Base-by-base conservation (phyloP, 2,888 invertebrate species). In the Cataglyphis cursor region DNA sequence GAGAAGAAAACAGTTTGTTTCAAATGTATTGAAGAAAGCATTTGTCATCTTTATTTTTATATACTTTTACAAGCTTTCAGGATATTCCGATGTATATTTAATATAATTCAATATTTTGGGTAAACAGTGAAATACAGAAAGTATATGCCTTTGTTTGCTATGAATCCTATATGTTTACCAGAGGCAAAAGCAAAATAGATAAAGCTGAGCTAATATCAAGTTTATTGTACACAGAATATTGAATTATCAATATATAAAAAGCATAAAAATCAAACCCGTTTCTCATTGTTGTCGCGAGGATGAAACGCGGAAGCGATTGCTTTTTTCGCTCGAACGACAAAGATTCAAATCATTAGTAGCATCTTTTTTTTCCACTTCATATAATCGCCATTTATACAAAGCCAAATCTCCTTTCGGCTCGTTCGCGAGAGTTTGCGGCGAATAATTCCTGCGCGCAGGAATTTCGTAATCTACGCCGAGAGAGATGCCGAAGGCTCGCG, bases 381-480 rank as follows among this genome's bases (percentile, higher is more conserved):
- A 51, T n/a, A 85, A 75, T 61, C 64, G 78, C 18, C 59, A 31
- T 21, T 72, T 44, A 72, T 38, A 68, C n/a, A 54, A 51, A 54
- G 24, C 24, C 24, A n/a, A 28, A 78, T 41, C 78, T 57, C 57
- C 28, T 78, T 68, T 21, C 15, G 41, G 21, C 62, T 73, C 38
- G 59, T 64, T 76, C 59, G 57, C 59, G 38, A 61, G 35, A 51
- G 31, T 72, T 73, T 64, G 62, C 81, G 54, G 57, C 28, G 54
- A n/a, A 54, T 81, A 82, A 82, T 81, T 85, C 68, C 78, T 66
- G 85, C 68, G 83, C 75, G 62, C 68, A 78, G 85, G 87, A 89
- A 89, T 90, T 88, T 85, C 81, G 86, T 85, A 87, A 89, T 87
- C 85, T 84, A 80, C 81, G 68, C 66, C 65, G 61, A 31, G 68